Percentiles rank a stretch among this genome's conserved stretches.
phyloP scores from a whole-genome alignment of 2,113 vertebrate genomes.

The Thryonomys swinderianus region DNA sequence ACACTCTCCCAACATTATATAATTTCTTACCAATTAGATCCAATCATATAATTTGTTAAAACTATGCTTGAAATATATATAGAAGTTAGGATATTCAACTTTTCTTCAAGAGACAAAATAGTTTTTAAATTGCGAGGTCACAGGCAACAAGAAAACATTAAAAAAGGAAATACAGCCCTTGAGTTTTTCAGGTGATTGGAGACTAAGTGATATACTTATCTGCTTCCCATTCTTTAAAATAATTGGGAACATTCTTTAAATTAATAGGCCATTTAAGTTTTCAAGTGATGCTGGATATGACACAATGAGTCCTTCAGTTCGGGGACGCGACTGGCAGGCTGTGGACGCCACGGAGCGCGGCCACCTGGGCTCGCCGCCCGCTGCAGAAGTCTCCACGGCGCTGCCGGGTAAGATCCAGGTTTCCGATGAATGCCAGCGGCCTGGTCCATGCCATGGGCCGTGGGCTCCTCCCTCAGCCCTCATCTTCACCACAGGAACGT shows the following conservation, averaged over 20 bases:
- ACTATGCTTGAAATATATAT: not conserved
- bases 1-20: not conserved
- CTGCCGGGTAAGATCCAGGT: not conserved
- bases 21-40: not conserved
- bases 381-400: not conserved
- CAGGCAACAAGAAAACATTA: not conserved
- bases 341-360: not conserved
- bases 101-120: not conserved
- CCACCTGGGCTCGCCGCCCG: too few relatives aligned
- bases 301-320: not conserved
- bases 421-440: conserved; percentile 4
- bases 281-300: not conserved
- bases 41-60: conserved; percentile 6
- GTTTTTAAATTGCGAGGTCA: conserved; percentile 27
- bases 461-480: not conserved
- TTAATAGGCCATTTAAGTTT: not conserved
- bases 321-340: not conserved
- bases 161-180: not conserved
- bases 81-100: not conserved
- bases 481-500: conserved; percentile 22
- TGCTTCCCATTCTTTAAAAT: not conserved
- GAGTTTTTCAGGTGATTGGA: not conserved
- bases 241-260: not conserved
- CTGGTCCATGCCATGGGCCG: not conserved
- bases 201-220: not conserved